A percentile compares a stretch with the other conserved stretches of the same genome.
These are phyloP conservation scores for Porites evermanni DNA, from an alignment of 92 coral and sea anemone species.

Conservation along the genomic window DNA sequence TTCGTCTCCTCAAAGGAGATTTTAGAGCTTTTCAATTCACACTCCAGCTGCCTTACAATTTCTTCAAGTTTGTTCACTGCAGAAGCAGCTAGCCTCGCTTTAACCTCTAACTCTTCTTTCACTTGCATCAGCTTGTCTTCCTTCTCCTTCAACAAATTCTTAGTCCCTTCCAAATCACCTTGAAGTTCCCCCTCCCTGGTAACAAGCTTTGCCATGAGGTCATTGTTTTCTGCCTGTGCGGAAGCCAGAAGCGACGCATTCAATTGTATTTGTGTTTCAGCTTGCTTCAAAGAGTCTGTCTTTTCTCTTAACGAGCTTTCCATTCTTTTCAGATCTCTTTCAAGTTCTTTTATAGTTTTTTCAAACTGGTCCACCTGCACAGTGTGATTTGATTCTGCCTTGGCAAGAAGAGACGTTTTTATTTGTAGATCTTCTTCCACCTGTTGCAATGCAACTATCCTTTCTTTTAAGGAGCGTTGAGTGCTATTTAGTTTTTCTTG, in stretches of 20 bases:
- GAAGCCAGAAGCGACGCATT: background rate
- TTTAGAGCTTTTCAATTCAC: background rate
- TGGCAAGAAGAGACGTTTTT: background rate
- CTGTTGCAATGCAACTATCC: background rate
- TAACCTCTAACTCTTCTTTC: background rate
- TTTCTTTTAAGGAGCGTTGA: background rate
- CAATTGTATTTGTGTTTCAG: background rate
- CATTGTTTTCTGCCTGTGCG: background rate
- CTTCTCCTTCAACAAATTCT: background rate
- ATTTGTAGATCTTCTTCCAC: background rate
- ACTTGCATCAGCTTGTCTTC: background rate
- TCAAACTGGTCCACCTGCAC: background rate
- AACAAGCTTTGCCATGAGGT: slow-evolving; percentile 1
- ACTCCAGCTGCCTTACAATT: background rate
- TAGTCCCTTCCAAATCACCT: background rate
- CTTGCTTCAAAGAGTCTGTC: background rate
- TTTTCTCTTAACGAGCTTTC: background rate
- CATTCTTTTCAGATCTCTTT: background rate
- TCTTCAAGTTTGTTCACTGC: background rate
- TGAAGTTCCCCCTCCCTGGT: background rate
- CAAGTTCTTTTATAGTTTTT: background rate
- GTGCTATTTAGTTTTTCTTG: background rate
- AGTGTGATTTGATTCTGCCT: background rate
- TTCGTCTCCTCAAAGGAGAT: background rate
- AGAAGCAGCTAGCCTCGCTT: background rate